phyloP scores from a whole-genome alignment of 2,797 vertebrate species.

The Cyclura pinguis region DNA sequence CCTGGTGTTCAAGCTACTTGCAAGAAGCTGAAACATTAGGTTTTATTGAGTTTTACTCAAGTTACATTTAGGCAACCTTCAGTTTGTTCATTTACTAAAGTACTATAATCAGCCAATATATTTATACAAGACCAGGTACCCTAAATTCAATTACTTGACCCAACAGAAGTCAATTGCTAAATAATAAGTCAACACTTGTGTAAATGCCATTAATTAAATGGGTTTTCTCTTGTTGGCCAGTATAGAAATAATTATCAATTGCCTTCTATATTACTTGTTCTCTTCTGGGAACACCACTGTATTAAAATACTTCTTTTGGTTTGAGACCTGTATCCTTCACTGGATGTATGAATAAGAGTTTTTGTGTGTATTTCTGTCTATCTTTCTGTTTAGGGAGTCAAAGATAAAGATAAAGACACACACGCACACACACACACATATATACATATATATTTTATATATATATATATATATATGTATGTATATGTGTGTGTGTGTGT shows the following conservation, averaged over 20 bases:
- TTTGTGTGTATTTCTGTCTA: no score
- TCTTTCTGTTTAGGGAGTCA: no score
- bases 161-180: background rate
- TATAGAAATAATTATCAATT: background rate
- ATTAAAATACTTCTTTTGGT: background rate
- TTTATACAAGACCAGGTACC: background rate
- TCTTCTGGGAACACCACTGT: background rate
- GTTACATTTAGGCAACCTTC: background rate
- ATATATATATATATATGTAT: no score
- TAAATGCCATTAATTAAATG: no score
- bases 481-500: no score
- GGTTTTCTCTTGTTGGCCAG: no score
- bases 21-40: background rate
- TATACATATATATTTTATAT: no score
- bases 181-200: no score
- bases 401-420: no score
- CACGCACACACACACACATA: no score
- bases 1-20: background rate
- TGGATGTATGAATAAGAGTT: background rate
- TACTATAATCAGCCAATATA: no score
- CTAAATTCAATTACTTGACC: background rate
- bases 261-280: background rate
- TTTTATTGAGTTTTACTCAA: background rate
- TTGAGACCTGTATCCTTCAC: background rate
- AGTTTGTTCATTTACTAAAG: background rate